These are phyloP conservation scores for Nycteola revayana DNA, from an alignment of 2,888 invertebrate species.

Conservation along the genomic window DNA sequence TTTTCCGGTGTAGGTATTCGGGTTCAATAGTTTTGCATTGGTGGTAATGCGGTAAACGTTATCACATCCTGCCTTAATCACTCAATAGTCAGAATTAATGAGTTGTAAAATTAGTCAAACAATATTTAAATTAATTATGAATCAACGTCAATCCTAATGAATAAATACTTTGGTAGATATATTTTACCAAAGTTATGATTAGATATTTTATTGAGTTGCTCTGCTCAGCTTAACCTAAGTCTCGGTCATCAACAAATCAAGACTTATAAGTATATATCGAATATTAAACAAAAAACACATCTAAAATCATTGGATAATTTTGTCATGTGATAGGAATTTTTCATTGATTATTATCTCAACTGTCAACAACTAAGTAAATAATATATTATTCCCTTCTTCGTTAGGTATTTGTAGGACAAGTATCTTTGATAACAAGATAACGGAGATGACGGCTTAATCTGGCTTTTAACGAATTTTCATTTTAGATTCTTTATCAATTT, in stretches of 20 bases:
- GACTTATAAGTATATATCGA: too few species aligned
- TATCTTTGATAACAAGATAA: constrained; percentile 73
- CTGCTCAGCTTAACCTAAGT: too few species aligned
- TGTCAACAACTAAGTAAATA: constrained; percentile 67
- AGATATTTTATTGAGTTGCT: too few species aligned
- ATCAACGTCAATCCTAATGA: too few species aligned
- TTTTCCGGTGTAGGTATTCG: constrained; percentile 50
- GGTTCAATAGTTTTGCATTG: constrained; percentile 40
- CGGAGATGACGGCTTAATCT: constrained; percentile 79
- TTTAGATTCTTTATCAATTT: constrained; percentile 53
- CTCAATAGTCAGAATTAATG: constrained; percentile 56
- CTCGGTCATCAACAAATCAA: too few species aligned
- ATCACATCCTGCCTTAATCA: constrained; percentile 59
- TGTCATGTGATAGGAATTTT: constrained; percentile 57
- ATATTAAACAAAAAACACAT: too few species aligned
- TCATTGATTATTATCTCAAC: constrained; percentile 57
- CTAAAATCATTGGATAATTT: too few species aligned
- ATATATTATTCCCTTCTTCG: constrained; percentile 60
- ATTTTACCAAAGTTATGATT: too few species aligned
- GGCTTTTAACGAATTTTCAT: constrained; percentile 74
- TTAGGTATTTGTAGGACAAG: constrained; percentile 62
- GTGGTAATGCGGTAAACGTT: constrained; percentile 40
- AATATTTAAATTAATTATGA: too few species aligned
- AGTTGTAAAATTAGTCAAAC: constrained; percentile 36
- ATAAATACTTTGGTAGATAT: too few species aligned